Percentiles rank a stretch among this genome's conserved stretches.
Evolutionary conservation across 2,888 invertebrate genomes (phyloP).

Genomic region (Hemicrepidius hirtus): DNA sequence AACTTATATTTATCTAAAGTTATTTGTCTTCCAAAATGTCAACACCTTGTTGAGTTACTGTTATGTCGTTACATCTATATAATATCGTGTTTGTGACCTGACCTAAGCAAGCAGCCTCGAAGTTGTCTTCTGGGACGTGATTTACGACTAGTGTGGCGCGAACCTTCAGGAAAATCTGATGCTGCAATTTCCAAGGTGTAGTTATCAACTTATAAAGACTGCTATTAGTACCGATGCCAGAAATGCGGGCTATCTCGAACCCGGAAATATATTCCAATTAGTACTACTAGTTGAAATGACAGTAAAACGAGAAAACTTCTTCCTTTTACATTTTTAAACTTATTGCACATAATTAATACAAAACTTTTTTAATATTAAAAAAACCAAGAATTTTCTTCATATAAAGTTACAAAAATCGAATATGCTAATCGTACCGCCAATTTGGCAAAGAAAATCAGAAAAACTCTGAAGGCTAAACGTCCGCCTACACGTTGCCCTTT

Average conservation of each 20-base stretch:
- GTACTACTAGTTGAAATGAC: background rate
- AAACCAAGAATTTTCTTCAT: background rate
- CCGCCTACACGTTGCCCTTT: background rate
- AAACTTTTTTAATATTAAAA: background rate
- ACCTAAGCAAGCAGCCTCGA: slow-evolving; percentile 24
- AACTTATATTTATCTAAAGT: slow-evolving; percentile 13
- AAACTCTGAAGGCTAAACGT: background rate
- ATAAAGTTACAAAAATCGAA: slow-evolving; percentile 6
- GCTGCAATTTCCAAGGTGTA: slow-evolving; percentile 19
- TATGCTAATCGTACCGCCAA: slow-evolving; percentile 2
- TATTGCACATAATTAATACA: slow-evolving; percentile 2
- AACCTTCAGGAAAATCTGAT: slow-evolving; percentile 22
- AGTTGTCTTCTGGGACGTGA: slow-evolving; percentile 21
- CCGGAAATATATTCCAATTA: slow-evolving; percentile 15
- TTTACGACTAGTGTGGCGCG: slow-evolving; percentile 15
- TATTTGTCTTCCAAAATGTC: slow-evolving; percentile 25
- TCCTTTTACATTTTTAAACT: background rate
- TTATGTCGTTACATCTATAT: slow-evolving; percentile 29
- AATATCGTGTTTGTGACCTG: slow-evolving; percentile 27
- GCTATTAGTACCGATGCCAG: slow-evolving; percentile 7
- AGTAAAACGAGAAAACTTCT: slow-evolving; percentile 1
- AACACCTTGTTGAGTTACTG: slow-evolving; percentile 27
- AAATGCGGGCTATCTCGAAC: background rate
- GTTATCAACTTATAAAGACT: slow-evolving; percentile 5
- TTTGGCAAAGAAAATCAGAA: background rate